Conservation (phyloP, 2,888 invertebrate genomes). For the Dastarcus helophoroides region DNA sequence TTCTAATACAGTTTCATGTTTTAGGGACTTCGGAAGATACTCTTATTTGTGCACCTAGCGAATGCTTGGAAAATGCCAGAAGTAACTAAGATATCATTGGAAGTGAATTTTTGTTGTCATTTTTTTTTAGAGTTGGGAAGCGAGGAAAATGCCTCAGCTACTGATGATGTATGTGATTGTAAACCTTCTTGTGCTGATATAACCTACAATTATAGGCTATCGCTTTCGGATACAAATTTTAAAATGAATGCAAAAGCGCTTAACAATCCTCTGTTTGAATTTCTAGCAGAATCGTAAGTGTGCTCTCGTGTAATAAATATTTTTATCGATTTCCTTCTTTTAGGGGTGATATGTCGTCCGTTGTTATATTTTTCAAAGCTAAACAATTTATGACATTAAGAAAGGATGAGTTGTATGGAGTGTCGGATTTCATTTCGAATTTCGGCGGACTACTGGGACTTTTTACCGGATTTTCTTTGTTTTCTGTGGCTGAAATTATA, state of each 20-base stretch:
- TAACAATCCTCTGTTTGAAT: too few species aligned
- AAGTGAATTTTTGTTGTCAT: slow-evolving; percentile 1
- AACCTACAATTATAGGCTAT: slow-evolving; percentile 8
- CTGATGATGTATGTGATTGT: slow-evolving; percentile 10
- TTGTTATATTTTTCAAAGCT: slow-evolving; percentile 57
- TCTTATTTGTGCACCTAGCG: too few species aligned
- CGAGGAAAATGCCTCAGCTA: slow-evolving; percentile 6
- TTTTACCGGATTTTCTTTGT: slow-evolving; percentile 31
- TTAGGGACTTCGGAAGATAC: too few species aligned
- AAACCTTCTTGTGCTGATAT: slow-evolving; percentile 10
- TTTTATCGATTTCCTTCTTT: slow-evolving; percentile 9
- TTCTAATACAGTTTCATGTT: too few species aligned
- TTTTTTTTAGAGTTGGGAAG: too few species aligned
- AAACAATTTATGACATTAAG: slow-evolving; percentile 55
- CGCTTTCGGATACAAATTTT: slow-evolving; percentile 7
- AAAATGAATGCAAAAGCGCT: too few species aligned
- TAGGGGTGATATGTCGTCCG: slow-evolving; percentile 39
- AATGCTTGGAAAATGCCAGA: too few species aligned
- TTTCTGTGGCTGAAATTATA: slow-evolving; percentile 38
- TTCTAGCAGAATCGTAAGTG: slow-evolving; percentile 1
- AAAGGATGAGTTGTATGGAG: slow-evolving; percentile 55
- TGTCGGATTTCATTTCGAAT: slow-evolving; percentile 56
- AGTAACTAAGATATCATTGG: neutral
- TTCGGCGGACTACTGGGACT: slow-evolving; percentile 52
- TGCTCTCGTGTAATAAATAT: neutral